Conservation (phyloP, 2,113 vertebrate species). For the Podarcis raffonei region DNA sequence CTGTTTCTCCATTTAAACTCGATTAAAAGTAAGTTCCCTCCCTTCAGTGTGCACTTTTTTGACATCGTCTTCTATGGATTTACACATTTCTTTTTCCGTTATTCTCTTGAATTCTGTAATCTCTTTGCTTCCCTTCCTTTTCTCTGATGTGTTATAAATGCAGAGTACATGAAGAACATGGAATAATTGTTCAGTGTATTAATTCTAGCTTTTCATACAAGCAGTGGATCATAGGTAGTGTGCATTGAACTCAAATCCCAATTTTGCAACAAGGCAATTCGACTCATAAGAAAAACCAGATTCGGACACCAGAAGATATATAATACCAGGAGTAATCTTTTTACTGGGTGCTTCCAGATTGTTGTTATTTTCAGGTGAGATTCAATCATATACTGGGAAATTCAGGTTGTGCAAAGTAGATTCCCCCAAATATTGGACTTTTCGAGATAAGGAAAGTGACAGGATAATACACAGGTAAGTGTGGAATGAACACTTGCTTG, state of each 20-base stretch:
- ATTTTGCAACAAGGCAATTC: background rate
- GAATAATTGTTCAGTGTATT: background rate
- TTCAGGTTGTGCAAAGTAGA: too few species aligned
- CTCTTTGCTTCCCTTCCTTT: slow-evolving; percentile 24
- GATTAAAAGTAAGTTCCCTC: slow-evolving; percentile 3
- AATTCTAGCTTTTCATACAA: background rate
- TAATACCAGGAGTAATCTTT: background rate
- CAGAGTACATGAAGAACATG: background rate
- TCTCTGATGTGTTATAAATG: background rate
- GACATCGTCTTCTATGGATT: background rate
- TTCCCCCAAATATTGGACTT: too few species aligned
- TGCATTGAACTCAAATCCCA: background rate
- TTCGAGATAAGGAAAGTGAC: too few species aligned
- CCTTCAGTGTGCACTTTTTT: slow-evolving; percentile 32
- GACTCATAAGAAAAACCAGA: background rate
- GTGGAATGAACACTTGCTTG: too few species aligned
- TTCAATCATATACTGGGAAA: too few species aligned
- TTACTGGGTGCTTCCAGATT: too few species aligned
- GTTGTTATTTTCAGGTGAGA: too few species aligned
- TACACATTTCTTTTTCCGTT: slow-evolving; percentile 33
- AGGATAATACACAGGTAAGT: too few species aligned
- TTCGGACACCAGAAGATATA: background rate
- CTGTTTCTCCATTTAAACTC: slow-evolving; percentile 44
- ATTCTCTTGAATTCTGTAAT: slow-evolving; percentile 28
- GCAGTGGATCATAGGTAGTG: background rate